These are phyloP conservation scores for Hippocampus kuda DNA, from an alignment of 2,797 vertebrate species.

Conservation along the genomic window DNA sequence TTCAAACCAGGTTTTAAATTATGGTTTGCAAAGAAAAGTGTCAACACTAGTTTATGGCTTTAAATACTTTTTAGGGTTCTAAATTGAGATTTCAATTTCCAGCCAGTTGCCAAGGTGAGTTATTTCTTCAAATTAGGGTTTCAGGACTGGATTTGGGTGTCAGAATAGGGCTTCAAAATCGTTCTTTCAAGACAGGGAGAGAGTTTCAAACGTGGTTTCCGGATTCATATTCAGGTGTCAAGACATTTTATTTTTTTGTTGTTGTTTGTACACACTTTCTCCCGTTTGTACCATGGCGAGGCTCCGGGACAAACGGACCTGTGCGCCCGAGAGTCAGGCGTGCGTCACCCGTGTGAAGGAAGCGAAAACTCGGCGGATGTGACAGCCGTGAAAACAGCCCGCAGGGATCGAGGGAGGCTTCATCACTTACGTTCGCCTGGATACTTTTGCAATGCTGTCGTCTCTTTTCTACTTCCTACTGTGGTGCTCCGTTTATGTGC, in stretches of 20 bases:
- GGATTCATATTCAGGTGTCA: too few species aligned
- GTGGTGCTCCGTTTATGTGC: constrained; percentile 1
- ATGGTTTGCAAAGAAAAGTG: too few species aligned
- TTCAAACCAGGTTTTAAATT: too few species aligned
- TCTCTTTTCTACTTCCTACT: not conserved
- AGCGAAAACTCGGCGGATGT: not conserved
- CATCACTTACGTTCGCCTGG: not conserved
- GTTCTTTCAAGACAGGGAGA: too few species aligned
- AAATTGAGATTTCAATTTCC: too few species aligned
- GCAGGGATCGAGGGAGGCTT: not conserved
- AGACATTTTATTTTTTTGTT: not conserved
- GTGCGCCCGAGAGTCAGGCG: not conserved
- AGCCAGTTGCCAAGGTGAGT: too few species aligned
- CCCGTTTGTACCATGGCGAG: not conserved
- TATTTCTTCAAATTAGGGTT: too few species aligned
- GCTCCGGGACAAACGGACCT: not conserved
- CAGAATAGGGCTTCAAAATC: too few species aligned
- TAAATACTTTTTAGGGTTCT: too few species aligned
- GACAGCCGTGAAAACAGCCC: constrained; percentile 7
- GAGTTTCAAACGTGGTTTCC: too few species aligned
- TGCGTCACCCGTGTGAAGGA: not conserved
- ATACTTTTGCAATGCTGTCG: not conserved
- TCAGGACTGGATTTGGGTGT: too few species aligned
- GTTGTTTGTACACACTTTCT: not conserved
- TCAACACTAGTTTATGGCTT: too few species aligned